Evolutionary conservation across 1,140 invertebrate genomes (phyloP).

Genomic region (Pseudachorutes palmiensis): DNA sequence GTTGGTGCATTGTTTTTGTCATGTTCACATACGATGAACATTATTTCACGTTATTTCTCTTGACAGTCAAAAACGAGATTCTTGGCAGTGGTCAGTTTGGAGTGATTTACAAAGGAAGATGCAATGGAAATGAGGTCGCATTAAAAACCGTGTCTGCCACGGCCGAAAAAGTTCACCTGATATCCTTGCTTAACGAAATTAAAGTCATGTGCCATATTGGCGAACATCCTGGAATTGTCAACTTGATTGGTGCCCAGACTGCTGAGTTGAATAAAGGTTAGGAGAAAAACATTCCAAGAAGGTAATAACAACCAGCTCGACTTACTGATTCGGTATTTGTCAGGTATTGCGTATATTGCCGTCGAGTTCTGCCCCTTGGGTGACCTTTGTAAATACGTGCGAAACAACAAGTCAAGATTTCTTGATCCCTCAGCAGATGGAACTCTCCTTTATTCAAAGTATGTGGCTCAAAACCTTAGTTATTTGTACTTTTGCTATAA

Average conservation of each 20-base stretch:
- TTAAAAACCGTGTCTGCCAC: background rate
- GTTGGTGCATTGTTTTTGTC: background rate
- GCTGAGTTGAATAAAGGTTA: background rate
- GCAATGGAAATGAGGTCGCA: background rate
- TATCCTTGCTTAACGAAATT: background rate
- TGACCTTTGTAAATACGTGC: background rate
- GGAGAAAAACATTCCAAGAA: background rate
- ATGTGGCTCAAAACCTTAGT: no score
- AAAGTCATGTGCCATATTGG: background rate
- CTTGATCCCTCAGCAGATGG: background rate
- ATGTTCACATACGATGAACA: background rate
- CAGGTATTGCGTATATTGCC: background rate
- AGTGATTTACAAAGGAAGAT: background rate
- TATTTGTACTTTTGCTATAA: no score
- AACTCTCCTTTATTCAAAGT: no score
- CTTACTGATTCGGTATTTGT: background rate
- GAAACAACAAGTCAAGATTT: background rate
- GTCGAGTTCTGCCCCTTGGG: background rate
- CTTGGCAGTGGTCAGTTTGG: background rate
- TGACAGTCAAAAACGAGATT: background rate
- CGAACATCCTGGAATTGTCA: background rate
- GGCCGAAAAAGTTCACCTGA: background rate
- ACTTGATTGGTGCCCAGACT: background rate
- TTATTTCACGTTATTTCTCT: background rate
- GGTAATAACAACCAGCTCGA: no score